Conservation (phyloP, 2,113 vertebrate genomes). For the Sphaerodactylus townsendi region DNA sequence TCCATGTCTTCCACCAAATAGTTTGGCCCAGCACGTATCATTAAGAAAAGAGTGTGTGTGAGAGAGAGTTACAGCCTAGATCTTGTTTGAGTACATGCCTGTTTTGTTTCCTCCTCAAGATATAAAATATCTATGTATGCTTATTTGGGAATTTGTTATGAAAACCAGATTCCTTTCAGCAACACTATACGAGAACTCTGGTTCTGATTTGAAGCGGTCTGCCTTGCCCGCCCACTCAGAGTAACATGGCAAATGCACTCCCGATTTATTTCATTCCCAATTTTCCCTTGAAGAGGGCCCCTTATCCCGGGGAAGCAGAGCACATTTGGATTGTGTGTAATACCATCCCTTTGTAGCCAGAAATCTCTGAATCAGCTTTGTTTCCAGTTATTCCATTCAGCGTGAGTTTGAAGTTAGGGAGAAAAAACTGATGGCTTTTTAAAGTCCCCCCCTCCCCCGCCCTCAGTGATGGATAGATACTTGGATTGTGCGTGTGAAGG, state of each 20-base stretch:
- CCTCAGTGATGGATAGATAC: no score
- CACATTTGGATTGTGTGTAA: not conserved
- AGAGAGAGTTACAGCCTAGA: no score
- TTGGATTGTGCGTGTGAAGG: no score
- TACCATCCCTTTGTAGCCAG: not conserved
- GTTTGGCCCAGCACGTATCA: no score
- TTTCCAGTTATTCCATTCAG: accelerated
- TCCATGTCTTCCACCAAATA: no score
- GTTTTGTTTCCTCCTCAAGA: no score
- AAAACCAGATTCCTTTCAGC: not conserved
- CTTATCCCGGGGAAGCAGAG: not conserved
- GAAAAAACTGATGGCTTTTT: not conserved
- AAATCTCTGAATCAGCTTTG: accelerated
- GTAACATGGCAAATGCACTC: not conserved
- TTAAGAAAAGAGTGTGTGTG: no score
- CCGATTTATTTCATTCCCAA: not conserved
- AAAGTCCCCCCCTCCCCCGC: no score
- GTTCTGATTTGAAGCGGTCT: not conserved
- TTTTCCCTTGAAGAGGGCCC: accelerated
- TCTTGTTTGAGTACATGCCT: no score
- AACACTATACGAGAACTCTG: not conserved
- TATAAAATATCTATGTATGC: no score
- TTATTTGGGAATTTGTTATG: no score
- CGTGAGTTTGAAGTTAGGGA: not conserved
- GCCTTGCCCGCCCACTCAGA: not conserved